Evolutionary conservation across 2,113 vertebrate genomes (phyloP).

Genomic region (Mungos mungo): DNA sequence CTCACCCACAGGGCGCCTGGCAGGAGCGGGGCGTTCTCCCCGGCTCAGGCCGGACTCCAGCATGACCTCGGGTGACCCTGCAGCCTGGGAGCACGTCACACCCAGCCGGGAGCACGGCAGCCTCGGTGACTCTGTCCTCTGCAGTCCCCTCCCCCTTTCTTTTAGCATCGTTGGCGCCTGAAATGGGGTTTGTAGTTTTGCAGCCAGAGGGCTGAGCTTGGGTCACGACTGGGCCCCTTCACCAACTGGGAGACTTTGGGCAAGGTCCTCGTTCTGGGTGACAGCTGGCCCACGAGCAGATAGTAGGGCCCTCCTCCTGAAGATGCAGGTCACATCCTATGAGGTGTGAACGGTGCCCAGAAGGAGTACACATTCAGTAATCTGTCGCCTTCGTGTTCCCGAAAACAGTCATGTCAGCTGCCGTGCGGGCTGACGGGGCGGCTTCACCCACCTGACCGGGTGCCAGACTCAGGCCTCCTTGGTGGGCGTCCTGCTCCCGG

Average conservation of each 20-base stretch:
- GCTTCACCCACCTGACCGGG: background rate
- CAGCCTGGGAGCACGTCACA: background rate
- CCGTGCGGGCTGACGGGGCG: background rate
- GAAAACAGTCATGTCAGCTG: background rate
- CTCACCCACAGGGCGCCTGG: background rate
- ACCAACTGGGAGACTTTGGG: background rate
- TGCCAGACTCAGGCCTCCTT: background rate
- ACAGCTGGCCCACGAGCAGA: background rate
- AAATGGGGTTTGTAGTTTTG: background rate
- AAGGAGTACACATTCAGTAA: rapidly evolving
- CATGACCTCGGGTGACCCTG: background rate
- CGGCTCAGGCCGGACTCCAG: background rate
- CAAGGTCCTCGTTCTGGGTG: background rate
- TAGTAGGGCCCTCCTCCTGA: background rate
- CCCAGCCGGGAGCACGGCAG: rapidly evolving
- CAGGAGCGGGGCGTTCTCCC: background rate
- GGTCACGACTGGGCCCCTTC: background rate
- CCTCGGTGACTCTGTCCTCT: background rate
- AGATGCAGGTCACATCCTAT: rapidly evolving
- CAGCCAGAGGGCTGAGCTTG: background rate
- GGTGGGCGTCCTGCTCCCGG: background rate
- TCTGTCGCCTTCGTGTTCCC: background rate
- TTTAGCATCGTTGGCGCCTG: background rate
- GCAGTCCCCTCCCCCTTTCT: too few relatives aligned
- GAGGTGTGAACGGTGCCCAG: rapidly evolving